Percentiles rank a stretch among this genome's conserved stretches.
Conservation (phyloP, 2,113 vertebrate species). For the Dascyllus trimaculatus region DNA sequence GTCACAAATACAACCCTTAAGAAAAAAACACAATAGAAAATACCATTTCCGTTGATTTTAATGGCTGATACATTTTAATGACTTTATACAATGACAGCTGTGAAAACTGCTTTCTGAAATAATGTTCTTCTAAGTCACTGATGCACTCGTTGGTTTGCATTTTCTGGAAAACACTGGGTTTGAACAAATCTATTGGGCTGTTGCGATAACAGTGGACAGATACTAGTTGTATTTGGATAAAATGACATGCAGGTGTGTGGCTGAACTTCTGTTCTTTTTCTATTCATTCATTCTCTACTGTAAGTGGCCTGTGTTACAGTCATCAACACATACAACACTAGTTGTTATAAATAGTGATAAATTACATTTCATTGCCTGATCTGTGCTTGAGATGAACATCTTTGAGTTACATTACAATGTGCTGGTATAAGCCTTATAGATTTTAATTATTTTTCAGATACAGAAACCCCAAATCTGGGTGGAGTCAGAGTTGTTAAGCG, state of each 20-base stretch:
- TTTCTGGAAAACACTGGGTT: slow-evolving; percentile 4
- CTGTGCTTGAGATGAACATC: slow-evolving; percentile 26
- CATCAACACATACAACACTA: slow-evolving; percentile 24
- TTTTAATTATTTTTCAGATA: neutral
- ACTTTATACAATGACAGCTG: slow-evolving; percentile 33
- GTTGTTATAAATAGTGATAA: slow-evolving; percentile 30
- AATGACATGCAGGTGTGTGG: slow-evolving; percentile 61
- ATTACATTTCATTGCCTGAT: slow-evolving; percentile 19
- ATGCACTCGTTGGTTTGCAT: neutral
- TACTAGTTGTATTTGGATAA: too few relatives aligned
- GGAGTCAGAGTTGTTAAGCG: too few relatives aligned
- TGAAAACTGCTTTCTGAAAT: slow-evolving; percentile 1
- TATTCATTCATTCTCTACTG: neutral
- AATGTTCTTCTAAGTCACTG: neutral
- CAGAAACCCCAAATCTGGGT: too few relatives aligned
- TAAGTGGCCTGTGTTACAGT: neutral
- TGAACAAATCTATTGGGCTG: neutral
- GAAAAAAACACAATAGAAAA: slow-evolving; percentile 1
- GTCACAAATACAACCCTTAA: slow-evolving; percentile 37
- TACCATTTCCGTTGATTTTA: slow-evolving; percentile 27
- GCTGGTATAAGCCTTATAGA: slow-evolving; percentile 31
- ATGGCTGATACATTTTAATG: slow-evolving; percentile 18
- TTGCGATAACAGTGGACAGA: neutral
- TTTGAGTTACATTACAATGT: slow-evolving; percentile 14
- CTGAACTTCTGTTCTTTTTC: slow-evolving; percentile 38